phyloP scores from a whole-genome alignment of 2,888 invertebrate species.

The Ormyrus labotus region DNA sequence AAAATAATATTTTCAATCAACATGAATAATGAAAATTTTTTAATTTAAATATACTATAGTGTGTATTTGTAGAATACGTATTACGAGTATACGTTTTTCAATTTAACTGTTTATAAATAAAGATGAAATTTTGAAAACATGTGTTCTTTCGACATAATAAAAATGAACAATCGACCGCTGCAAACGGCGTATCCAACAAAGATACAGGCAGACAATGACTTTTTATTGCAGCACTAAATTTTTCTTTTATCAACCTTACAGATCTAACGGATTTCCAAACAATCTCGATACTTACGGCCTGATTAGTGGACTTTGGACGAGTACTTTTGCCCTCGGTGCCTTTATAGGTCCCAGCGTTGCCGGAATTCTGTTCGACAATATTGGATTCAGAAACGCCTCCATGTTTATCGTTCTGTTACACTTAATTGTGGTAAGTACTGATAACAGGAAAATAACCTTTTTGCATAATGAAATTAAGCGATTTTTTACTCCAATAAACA shows the following conservation, averaged over 20 bases:
- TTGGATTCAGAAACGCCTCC: slow-evolving; percentile 84
- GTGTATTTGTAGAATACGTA: no score
- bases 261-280: slow-evolving; percentile 86
- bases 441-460: background rate
- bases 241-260: slow-evolving; percentile 65
- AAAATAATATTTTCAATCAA: no score
- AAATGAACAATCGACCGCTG: no score
- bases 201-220: background rate
- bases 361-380: slow-evolving; percentile 84
- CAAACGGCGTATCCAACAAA: background rate
- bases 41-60: no score
- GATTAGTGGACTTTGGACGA: slow-evolving; percentile 93
- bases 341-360: slow-evolving; percentile 88
- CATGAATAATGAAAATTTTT: no score
- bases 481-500: background rate
- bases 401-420: slow-evolving; percentile 84
- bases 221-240: background rate
- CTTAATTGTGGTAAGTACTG: slow-evolving; percentile 80
- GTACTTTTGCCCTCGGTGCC: slow-evolving; percentile 91
- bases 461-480: background rate
- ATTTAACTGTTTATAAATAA: no score
- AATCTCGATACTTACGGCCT: slow-evolving; percentile 92
- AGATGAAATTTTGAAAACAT: no score
- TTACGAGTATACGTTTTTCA: no score
- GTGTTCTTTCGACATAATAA: no score